A percentile compares a stretch with the other conserved stretches of the same genome.
These are phyloP conservation scores for Temnothorax ravouxi DNA, from an alignment of 2,888 invertebrate species.

Conservation along the genomic window DNA sequence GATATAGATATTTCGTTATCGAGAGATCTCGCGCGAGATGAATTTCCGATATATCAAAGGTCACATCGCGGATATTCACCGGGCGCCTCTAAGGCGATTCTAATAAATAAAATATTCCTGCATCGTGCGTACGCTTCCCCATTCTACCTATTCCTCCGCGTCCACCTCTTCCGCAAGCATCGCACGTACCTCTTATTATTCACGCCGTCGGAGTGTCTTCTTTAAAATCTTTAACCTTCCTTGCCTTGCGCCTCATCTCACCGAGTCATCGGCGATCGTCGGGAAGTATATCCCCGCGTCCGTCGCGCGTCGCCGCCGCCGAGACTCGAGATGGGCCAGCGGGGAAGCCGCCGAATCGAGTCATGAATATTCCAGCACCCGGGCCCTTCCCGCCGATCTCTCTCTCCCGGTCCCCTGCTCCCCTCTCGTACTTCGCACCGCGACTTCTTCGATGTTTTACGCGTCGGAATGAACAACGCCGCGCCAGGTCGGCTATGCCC, in stretches of 20 bases:
- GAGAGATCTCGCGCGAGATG: not conserved
- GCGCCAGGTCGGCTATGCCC: no score
- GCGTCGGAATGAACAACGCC: no score
- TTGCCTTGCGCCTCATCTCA: conserved; percentile 48
- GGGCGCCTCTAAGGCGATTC: not conserved
- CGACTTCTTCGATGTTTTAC: no score
- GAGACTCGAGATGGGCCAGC: not conserved
- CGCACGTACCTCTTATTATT: conserved; percentile 74
- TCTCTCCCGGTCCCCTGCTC: no score
- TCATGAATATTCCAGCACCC: conserved; percentile 26
- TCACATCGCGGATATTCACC: not conserved
- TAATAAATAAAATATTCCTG: conserved; percentile 74
- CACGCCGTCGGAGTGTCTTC: conserved; percentile 64
- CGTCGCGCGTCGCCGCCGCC: no score
- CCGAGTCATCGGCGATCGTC: conserved; percentile 15
- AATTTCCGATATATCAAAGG: no score
- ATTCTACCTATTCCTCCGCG: conserved; percentile 60
- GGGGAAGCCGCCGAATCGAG: not conserved
- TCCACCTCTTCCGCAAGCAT: conserved; percentile 55
- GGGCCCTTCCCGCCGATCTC: not conserved
- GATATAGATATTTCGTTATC: conserved; percentile 37
- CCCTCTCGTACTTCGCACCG: not conserved
- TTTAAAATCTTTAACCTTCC: conserved; percentile 48
- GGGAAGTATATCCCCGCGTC: not conserved
- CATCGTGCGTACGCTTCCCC: conserved; percentile 68